A percentile compares a stretch with the other conserved stretches of the same genome.
phyloP scores from a whole-genome alignment of 2,797 vertebrate species.

The Diceros bicornis region DNA sequence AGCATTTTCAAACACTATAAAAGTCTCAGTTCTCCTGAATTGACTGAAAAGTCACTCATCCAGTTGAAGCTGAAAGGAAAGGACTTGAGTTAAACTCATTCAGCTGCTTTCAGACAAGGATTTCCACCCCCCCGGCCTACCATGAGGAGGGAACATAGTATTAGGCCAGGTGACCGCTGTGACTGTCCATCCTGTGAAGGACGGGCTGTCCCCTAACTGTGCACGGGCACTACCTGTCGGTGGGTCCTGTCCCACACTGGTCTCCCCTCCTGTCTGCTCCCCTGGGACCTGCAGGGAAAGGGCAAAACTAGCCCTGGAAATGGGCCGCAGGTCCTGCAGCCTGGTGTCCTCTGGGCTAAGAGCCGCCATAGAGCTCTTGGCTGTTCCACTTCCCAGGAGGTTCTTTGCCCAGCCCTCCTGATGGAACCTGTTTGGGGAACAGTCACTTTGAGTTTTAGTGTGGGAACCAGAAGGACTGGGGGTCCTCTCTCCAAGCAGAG shows the following conservation, averaged over 20 bases:
- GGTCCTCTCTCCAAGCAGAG: background rate
- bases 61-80: background rate
- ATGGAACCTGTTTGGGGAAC: background rate
- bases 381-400: too few relatives aligned
- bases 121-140: background rate
- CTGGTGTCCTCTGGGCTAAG: accelerated
- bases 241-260: background rate
- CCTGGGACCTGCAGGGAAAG: background rate
- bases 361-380: background rate
- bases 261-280: background rate
- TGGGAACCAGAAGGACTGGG: accelerated
- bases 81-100: background rate
- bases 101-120: background rate
- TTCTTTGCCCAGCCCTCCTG: background rate
- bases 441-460: accelerated
- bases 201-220: background rate
- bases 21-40: background rate
- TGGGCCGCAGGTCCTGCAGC: background rate
- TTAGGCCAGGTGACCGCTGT: background rate
- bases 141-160: accelerated
- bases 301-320: background rate
- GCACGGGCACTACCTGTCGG: accelerated
- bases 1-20: background rate
- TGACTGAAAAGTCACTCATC: background rate
- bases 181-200: background rate